Evolutionary conservation across 2,797 vertebrate genomes (phyloP), one percentile per base, ranked within the genome.

Genomic region (Hippocampus kuda): DNA sequence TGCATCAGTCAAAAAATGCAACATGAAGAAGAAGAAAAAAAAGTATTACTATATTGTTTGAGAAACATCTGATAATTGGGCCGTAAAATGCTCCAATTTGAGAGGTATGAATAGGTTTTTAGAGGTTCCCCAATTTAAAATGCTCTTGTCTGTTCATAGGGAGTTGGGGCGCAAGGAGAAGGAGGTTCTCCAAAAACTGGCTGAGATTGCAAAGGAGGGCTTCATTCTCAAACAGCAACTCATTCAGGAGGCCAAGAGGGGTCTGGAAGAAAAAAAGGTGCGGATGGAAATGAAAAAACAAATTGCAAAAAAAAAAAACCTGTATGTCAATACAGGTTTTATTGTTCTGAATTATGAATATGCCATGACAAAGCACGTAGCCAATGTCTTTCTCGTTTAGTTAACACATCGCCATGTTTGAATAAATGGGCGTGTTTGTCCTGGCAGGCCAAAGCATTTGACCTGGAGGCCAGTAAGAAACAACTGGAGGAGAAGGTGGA

Each of bases 191-290:
- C 89, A 91, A 82, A 90, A 92, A 82, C 83, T 93, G 86, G 93
- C 93, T 0, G 94, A 94, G 75, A 86, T 96, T 4, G 92, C 94
- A n/a, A 90, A 91, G 1, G 94, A 96, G 75, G 95, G 95, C 1
- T 94, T 96, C 81, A 68, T 90, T 54, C 84, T 94, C 13, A 96
- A 94, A 81, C 89, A 92, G 67, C 85, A 92, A 66, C 92, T 95
- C 1, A 93, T 96, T 5, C 92, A 94, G 6, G 94, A 97, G 69
- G 93, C 93, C 67, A 93, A 92, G 80, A 92, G 77, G 44, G 88
- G 89, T 18, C 83, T 90, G 1, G 92, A 95, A 67, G 94, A 95
- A 2, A 97, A 95, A 62, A 91, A 93, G 93, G 95, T 95, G 70
- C 41, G 56, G 65, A 54, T 56, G 1, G 64, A 12, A 62, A 48